Base-by-base conservation (phyloP, 2,888 invertebrate genomes). In the Cataglyphis cursor region DNA sequence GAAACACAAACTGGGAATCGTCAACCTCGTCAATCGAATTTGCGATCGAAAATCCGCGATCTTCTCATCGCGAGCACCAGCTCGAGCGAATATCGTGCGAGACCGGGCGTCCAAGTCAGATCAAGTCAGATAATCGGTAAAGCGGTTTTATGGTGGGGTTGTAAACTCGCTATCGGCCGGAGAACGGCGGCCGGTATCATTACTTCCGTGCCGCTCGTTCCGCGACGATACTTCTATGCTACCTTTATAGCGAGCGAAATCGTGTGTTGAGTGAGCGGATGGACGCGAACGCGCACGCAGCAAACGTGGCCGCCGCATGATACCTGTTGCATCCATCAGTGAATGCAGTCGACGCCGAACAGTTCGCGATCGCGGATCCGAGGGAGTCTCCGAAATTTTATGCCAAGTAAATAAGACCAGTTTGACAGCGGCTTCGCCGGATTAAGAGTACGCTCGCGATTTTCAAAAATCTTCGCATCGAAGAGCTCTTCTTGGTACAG, bases 311-410 rank as follows among this genome's bases (percentile, higher is more conserved):
- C 15, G 21, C 12, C 18, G 38, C 21, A 24, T 31, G 51, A 68
- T 6, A 31, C 57, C 51, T 76, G 76, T 76, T 76, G 38, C 66
- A 12, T 51, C n/a, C 8, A 51, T n/a, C n/a, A n/a, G 51, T 51
- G 41, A 21, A 12, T 18, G 8, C 68, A 76, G 76, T 68, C 54
- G 66, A 38, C 68, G 54, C 28, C 38, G 68, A 68, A 38, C 76
- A 76, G 28, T 51, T 44, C 70, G 76, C 28, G 35, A 38, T 64
- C 74, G 64, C 64, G 28, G 51, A 51, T 51, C 51, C n/a, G n/a
- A n/a, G 1, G 64, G n/a, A 35, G 12, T 35, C 18, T 12, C 21
- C 6, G 75, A 4, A 1, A 9, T n/a, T 24, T 12, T 10, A n/a
- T n/a, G 41, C 5, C 54, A n/a, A 73, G 41, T 73, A 62, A 28